phyloP scores from a whole-genome alignment of 2,888 invertebrate species.

The Psylliodes chrysocephalus region DNA sequence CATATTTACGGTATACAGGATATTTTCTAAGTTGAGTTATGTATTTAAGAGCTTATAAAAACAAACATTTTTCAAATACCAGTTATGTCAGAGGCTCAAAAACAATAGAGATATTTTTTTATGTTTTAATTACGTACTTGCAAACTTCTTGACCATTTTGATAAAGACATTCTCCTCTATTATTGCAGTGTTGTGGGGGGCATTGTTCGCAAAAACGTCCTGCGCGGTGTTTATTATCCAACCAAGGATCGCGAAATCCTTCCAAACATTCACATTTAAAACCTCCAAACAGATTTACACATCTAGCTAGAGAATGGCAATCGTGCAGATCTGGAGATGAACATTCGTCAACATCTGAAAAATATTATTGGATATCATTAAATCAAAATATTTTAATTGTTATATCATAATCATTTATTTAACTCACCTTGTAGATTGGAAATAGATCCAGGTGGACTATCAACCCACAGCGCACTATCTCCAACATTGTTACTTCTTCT shows the following conservation, averaged over 20 bases:
- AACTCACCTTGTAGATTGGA: conserved; percentile 75
- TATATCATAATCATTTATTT: neutral
- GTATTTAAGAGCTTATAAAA: no score
- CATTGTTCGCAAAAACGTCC: conserved; percentile 85
- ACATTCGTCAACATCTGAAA: conserved; percentile 86
- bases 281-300: conserved; percentile 86
- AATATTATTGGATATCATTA: neutral
- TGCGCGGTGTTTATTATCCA: conserved; percentile 72
- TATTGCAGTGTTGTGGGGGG: conserved; percentile 81
- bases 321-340: conserved; percentile 84
- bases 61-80: no score
- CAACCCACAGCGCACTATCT: conserved; percentile 85
- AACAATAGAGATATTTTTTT: neutral
- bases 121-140: conserved; percentile 70
- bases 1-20: no score
- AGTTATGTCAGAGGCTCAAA: neutral
- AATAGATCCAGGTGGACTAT: conserved; percentile 82
- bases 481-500: conserved; percentile 89
- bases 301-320: conserved; percentile 81
- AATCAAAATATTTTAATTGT: no score
- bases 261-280: conserved; percentile 80
- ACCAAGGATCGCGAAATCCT: conserved; percentile 80
- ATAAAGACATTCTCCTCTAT: conserved; percentile 86
- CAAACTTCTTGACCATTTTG: conserved; percentile 79
- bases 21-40: no score